Conservation (phyloP, 2,888 invertebrate genomes). For the Coronaproctus castanopsis region DNA sequence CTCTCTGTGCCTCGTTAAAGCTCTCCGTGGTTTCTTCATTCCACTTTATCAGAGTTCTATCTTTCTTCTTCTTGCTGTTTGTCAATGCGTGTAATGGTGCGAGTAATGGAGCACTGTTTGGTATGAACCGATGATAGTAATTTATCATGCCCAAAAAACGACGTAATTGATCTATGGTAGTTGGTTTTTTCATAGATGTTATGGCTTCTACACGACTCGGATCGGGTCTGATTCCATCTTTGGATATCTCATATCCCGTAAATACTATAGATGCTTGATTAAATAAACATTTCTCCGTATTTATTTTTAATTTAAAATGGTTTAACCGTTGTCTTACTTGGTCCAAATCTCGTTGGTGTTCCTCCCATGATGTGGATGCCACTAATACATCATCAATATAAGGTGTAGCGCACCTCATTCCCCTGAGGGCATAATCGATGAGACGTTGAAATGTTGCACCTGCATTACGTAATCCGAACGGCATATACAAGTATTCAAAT, state of each 20-base stretch:
- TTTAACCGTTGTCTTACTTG: conserved; percentile 17
- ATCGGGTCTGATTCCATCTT: conserved; percentile 22
- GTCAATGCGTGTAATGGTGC: conserved; percentile 8
- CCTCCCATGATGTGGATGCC: conserved; percentile 14
- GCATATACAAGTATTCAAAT: conserved; percentile 21
- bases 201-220: conserved; percentile 23
- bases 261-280: conserved; percentile 19
- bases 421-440: conserved; percentile 18
- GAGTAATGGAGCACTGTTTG: conserved; percentile 12
- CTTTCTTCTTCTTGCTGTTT: conserved; percentile 15
- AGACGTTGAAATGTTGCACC: conserved; percentile 21
- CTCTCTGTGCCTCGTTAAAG: conserved; percentile 21
- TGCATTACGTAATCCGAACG: conserved; percentile 18
- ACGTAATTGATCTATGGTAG: conserved; percentile 11
- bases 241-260: conserved; percentile 20
- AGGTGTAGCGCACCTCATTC: conserved; percentile 16
- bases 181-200: conserved; percentile 16
- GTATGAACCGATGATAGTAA: conserved; percentile 14
- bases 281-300: conserved; percentile 23
- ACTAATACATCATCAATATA: conserved; percentile 21
- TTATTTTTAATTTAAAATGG: conserved; percentile 22
- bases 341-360: conserved; percentile 18
- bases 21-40: conserved; percentile 17
- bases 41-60: conserved; percentile 18
- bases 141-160: conserved; percentile 17